Base-by-base conservation (phyloP, 2,797 vertebrate species). In the Platalea minor region DNA sequence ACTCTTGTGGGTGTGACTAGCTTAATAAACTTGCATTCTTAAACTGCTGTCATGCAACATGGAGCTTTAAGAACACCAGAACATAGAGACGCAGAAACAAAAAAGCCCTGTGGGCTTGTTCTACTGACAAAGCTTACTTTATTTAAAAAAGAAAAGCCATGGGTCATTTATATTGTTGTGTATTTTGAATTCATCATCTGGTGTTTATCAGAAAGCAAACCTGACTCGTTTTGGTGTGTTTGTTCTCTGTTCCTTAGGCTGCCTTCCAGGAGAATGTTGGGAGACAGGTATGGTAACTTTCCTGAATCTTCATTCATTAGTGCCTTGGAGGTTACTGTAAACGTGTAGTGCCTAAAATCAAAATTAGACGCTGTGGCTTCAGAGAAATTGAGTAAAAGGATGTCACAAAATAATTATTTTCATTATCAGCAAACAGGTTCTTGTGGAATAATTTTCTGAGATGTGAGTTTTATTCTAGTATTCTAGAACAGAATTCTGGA, bases 241-340 rank as follows among this genome's bases (percentile, higher is more conserved):
- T 98, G 88, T 98, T 98, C 98, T 97, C 69, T 98, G 89, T 97
- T 97, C 96, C 95, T 59, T 92, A 99, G 99, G 99, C 99, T 95
- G 99, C 99, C 96, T 99, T 99, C 98, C 99, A 99, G 98, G 99
- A 99, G 98, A 99, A 99, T 98, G 99, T 99, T 91, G 99, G 99
- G 97, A 98, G 99, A 98, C 99, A 99, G 99, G 99, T 99, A 99
- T 21, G 94, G 96, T 96, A 72, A 91, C 97, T 97, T 97, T 81
- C 67, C 67, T 72, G 78, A 86, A 70, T 88, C 96, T 95, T 97
- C 93, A 70, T 97, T 97, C 94, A 94, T 85, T 68, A 92, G 73
- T 85, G 96, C 93, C 97, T 95, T 46, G 67, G 83, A 92, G 82
- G 82, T 67, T 74, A 20, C 81, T 96, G 89, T 88, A 64, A 92